Evolutionary conservation across 2,113 vertebrate genomes (phyloP).

Genomic region (Rissa tridactyla): DNA sequence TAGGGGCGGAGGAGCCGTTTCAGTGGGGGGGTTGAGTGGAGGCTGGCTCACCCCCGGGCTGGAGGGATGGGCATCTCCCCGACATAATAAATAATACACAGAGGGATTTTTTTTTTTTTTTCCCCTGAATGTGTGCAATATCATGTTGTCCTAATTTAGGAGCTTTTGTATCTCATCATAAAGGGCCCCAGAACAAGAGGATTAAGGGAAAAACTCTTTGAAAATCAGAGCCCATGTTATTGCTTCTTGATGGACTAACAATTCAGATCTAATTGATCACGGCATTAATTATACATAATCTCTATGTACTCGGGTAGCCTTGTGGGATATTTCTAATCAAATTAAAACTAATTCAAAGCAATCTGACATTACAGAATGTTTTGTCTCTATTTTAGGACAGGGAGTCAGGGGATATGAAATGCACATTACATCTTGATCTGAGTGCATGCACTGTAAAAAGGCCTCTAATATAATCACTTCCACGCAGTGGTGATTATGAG

Average conservation of each 20-base stretch:
- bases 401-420: neutral
- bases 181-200: constrained; percentile 39
- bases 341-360: constrained; percentile 60
- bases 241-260: constrained; percentile 58
- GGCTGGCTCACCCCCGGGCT: neutral
- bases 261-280: constrained; percentile 69
- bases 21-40: rapidly evolving
- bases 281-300: constrained; percentile 72
- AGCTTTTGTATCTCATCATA: constrained; percentile 47
- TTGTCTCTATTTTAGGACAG: constrained; percentile 51
- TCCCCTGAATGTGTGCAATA: neutral
- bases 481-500: neutral
- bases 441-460: neutral
- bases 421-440: neutral
- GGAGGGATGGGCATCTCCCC: neutral
- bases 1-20: rapidly evolving
- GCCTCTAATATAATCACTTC: neutral
- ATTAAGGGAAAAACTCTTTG: constrained; percentile 51
- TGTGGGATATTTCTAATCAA: constrained; percentile 68
- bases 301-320: constrained; percentile 41
- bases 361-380: constrained; percentile 42
- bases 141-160: constrained; percentile 4
- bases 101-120: neutral
- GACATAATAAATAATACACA: neutral
- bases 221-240: constrained; percentile 65